Base-by-base conservation (phyloP, 2,888 invertebrate genomes). In the Euphydryas editha region DNA sequence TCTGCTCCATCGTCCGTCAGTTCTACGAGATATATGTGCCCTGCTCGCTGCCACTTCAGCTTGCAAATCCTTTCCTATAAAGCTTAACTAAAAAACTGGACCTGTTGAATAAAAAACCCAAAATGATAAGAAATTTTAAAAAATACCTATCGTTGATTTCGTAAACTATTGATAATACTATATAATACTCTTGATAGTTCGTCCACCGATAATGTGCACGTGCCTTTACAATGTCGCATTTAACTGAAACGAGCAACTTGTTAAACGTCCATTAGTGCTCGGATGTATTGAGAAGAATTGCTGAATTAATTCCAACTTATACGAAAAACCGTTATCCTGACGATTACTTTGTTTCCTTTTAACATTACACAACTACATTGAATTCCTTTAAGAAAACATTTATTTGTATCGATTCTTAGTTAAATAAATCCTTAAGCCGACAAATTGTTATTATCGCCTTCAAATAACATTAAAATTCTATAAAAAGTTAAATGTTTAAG, bases 221-320 rank as follows among this genome's bases (percentile, higher is more conserved):
- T 10, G 42, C 30, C 58, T 20, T 54, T 54, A 54, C 8, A 51
- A 36, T 51, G 55, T 57, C 39, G 55, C 47, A 56, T 67, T 63
- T 37, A 59, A 56, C 55, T 63, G 56, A 67, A 59, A 57, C 44
- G 44, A 54, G 61, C 64, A 58, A 55, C 61, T 55, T 57, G 59
- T 55, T 39, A 61, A 65, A 58, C 61, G 58, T 69, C 59, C 57
- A 69, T 66, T 66, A 69, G 66, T 58, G 47, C 47, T 39, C 63
- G 60, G 63, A 63, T 61, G 59, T 62, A 65, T 63, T 63, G 59
- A 61, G 66, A 64, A 63, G 66, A 67, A 67, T 66, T 66, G 61
- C 69, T 66, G 69, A 69, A 69, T 69, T 69, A 69, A 67, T 69
- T 64, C 62, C 44, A 58, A 68, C 37, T 65, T 62, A 49, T 69